Conservation (phyloP, 2,797 vertebrate genomes). For the Thunnus albacares region DNA sequence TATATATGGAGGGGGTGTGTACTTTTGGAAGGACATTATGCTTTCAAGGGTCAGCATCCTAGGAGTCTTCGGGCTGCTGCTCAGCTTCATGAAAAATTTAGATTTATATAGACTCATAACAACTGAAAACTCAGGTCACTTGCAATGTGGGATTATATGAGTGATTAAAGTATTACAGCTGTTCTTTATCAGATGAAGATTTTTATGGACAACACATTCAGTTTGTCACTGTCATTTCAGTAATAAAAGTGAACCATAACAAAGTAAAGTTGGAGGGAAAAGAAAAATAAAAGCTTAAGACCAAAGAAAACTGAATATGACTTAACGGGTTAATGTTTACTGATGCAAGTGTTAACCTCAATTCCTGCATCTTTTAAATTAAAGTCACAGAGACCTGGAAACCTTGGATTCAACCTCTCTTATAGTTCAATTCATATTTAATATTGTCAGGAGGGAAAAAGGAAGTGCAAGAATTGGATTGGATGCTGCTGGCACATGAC, state of each 20-base stretch:
- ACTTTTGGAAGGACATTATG: constrained; percentile 3
- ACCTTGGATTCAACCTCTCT: not conserved
- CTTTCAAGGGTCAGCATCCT: constrained; percentile 28
- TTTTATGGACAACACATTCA: too few species aligned
- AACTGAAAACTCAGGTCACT: too few species aligned
- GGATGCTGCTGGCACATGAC: not conserved
- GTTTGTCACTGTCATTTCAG: too few species aligned
- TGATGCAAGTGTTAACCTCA: not conserved
- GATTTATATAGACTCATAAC: constrained; percentile 21
- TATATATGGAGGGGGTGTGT: not conserved
- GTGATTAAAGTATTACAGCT: too few species aligned
- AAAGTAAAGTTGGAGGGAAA: not conserved
- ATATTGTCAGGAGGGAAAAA: not conserved
- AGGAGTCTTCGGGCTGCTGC: constrained; percentile 32
- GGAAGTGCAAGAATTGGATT: not conserved
- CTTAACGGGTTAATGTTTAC: not conserved
- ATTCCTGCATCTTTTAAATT: not conserved
- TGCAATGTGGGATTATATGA: too few species aligned
- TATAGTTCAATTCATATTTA: not conserved
- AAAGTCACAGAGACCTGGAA: not conserved
- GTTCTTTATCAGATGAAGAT: too few species aligned
- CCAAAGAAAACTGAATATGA: not conserved
- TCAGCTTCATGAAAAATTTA: constrained; percentile 48
- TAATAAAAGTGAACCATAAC: not conserved
- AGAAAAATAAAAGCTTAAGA: not conserved